Evolutionary conservation across 1,140 invertebrate species (phyloP), one percentile per base, ranked within the genome.

Genomic region (Neodiprion pinetum): DNA sequence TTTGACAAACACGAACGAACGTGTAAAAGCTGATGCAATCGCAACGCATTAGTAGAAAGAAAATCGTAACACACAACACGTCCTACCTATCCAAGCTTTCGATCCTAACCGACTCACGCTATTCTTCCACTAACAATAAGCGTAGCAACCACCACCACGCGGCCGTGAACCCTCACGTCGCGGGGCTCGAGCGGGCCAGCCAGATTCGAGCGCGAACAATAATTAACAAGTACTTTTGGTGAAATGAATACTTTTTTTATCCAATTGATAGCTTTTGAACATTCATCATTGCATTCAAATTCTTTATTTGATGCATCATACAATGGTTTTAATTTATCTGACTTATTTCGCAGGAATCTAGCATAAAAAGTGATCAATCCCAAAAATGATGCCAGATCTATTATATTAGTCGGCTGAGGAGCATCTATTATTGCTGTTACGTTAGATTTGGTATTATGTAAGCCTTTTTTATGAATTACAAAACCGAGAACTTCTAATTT

Each of bases 211-310:
- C 17, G 17, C 17, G 17, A 17, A 17, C 17, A 17, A 17, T 17
- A 17, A 74, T 88, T 82, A 9, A 81, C 80, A 17, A 86, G 73
- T 12, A 82, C 47, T 14, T 73, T 48, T 8, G 74, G 65, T 11
- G 79, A 81, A 17, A 73, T 21, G 14, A 87, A 74, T 65, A 67
- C 67, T 11, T 70, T 11, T 71, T 81, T 82, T 10, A 81, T n/a
- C 21, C 68, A 28, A 1, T 76, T 50, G 67, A 86, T 79, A 11
- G 78, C 72, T 53, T 53, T 53, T 53, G 23, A 10, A 48, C 70
- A 71, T 12, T 71, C 12, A n/a, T 40, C 28, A 48, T 9, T 71
- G 47, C 70, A 73, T 8, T 71, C 53, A 53, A 17, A 71, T 23
- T 9, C 14, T 40, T 65, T 50, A 14, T 47, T 49, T 69, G 67